A percentile compares a stretch with the other conserved stretches of the same genome.
Conservation (phyloP, 2,888 invertebrate species). For the Trissolcus japonicus region DNA sequence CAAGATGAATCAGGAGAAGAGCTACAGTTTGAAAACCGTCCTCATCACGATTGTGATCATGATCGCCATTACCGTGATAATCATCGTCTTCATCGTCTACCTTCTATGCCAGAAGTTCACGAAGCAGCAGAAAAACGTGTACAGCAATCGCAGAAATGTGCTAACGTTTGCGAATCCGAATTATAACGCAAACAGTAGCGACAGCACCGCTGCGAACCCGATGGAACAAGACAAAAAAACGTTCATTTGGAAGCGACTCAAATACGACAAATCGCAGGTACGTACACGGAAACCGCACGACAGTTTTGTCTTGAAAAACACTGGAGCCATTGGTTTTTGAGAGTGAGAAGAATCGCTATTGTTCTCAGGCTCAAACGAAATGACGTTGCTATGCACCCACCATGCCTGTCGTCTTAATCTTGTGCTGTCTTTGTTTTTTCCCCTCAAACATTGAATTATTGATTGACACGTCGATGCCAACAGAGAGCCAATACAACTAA, state of each 20-base stretch:
- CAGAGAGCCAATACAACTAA: constrained; percentile 65
- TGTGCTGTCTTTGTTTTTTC: constrained; percentile 59
- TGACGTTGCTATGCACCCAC: constrained; percentile 36
- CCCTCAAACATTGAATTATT: constrained; percentile 68
- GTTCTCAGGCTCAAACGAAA: constrained; percentile 44
- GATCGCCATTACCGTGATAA: constrained; percentile 71
- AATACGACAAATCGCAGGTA: constrained; percentile 88
- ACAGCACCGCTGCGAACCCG: constrained; percentile 73
- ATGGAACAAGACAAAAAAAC: constrained; percentile 78
- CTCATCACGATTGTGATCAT: constrained; percentile 75
- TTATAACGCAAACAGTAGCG: constrained; percentile 81
- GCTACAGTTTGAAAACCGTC: constrained; percentile 75
- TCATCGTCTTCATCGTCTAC: constrained; percentile 67
- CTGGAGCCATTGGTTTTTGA: constrained; percentile 3
- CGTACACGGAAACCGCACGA: constrained; percentile 45
- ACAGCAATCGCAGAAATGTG: constrained; percentile 82
- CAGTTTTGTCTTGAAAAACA: not conserved
- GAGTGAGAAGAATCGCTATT: constrained; percentile 20
- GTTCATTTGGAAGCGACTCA: constrained; percentile 85
- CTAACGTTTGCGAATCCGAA: constrained; percentile 94
- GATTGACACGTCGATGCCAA: constrained; percentile 54
- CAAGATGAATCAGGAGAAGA: constrained; percentile 69
- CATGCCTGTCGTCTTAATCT: constrained; percentile 59
- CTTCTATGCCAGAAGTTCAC: constrained; percentile 77
- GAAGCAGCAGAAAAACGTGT: constrained; percentile 78